Evolutionary conservation across 2,113 vertebrate species (phyloP).

Genomic region (Microtus oregoni): DNA sequence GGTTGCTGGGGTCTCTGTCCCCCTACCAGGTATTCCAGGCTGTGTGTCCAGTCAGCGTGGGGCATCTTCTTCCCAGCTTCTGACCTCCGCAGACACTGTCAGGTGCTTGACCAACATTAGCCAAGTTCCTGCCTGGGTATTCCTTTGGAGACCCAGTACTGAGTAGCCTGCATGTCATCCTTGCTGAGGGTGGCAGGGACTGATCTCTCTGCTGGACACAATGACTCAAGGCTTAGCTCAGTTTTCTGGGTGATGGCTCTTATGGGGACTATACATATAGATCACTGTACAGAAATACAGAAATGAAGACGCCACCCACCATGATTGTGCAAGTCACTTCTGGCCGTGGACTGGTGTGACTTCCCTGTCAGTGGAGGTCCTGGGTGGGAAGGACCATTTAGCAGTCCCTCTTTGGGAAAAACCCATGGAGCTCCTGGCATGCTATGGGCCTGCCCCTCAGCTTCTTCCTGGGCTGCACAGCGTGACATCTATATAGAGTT

Average conservation of each 20-base stretch:
- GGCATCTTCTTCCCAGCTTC: background rate
- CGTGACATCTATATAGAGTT: background rate
- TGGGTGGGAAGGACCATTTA: background rate
- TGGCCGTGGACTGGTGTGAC: background rate
- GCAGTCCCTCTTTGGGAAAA: too few species aligned
- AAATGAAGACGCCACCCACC: background rate
- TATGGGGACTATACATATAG: background rate
- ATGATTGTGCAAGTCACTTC: background rate
- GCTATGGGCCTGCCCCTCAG: too few species aligned
- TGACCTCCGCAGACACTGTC: fast-evolving
- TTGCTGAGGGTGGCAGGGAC: too few species aligned
- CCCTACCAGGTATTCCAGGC: background rate
- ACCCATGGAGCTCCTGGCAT: background rate
- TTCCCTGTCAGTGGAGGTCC: background rate
- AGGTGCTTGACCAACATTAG: background rate
- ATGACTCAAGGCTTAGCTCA: background rate
- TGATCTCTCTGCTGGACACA: background rate
- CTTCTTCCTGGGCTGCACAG: background rate
- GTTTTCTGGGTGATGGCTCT: background rate
- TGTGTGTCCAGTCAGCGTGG: background rate
- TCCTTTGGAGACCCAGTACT: background rate
- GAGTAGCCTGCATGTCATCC: too few species aligned
- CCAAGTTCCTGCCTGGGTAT: background rate
- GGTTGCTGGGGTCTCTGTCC: fast-evolving
- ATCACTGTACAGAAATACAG: too few species aligned